phyloP scores from a whole-genome alignment of 2,888 invertebrate species.

The Aproaerema taeniolella region DNA sequence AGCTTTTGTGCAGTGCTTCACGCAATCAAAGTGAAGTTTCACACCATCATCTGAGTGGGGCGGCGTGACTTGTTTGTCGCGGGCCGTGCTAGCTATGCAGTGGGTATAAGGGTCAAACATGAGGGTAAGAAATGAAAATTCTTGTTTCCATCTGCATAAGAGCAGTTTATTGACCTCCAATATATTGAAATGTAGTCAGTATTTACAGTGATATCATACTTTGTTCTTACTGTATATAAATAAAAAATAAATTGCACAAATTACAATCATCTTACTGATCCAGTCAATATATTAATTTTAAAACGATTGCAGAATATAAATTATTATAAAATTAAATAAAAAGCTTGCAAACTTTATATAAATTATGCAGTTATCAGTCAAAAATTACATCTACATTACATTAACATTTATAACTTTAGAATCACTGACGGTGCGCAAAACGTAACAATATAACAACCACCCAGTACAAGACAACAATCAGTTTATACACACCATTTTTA shows the following conservation, averaged over 20 bases:
- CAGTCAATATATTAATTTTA: conserved; percentile 60
- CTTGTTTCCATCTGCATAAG: conserved; percentile 4
- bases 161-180: conserved; percentile 16
- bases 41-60: too few relatives aligned
- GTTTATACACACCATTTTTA: conserved; percentile 11
- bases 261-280: conserved; percentile 71
- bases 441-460: conserved; percentile 26
- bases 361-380: conserved; percentile 67
- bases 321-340: conserved; percentile 39
- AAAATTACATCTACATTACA: conserved; percentile 28
- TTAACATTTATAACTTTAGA: conserved; percentile 22
- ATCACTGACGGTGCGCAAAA: conserved; percentile 23
- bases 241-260: conserved; percentile 56
- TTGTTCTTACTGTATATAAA: conserved; percentile 38
- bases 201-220: conserved; percentile 39
- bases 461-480: conserved; percentile 24
- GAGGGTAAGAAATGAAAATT: too few relatives aligned
- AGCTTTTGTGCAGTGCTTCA: too few relatives aligned
- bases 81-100: too few relatives aligned
- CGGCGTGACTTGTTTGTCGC: too few relatives aligned
- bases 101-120: too few relatives aligned
- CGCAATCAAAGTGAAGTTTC: too few relatives aligned
- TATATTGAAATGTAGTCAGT: conserved; percentile 28
- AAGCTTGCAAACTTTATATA: conserved; percentile 52
- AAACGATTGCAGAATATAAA: conserved; percentile 35